A percentile compares a stretch with the other conserved stretches of the same genome.
Conservation (phyloP, 2,797 vertebrate species). For the Epinephelus coioides region DNA sequence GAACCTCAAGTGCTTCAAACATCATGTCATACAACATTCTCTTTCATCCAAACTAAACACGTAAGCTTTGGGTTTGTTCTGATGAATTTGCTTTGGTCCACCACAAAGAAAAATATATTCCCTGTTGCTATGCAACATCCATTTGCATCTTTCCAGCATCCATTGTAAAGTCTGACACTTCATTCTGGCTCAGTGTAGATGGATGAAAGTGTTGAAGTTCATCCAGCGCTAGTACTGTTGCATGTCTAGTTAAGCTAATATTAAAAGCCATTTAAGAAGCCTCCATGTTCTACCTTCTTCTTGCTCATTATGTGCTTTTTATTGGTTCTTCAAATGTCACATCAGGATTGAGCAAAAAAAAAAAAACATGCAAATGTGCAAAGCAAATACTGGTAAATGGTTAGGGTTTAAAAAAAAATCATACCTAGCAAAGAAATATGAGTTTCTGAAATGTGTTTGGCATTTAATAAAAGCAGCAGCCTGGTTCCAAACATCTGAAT, state of each 20-base stretch:
- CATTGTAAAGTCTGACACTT: constrained; percentile 33
- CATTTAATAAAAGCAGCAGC: constrained; percentile 8
- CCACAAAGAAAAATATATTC: constrained; percentile 9
- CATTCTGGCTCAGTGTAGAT: constrained; percentile 4
- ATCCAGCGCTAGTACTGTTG: not conserved
- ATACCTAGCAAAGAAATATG: not conserved
- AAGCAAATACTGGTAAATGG: constrained; percentile 2
- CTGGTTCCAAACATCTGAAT: not conserved
- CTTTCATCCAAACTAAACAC: not conserved
- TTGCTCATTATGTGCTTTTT: constrained; percentile 13
- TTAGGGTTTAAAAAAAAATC: too few relatives aligned
- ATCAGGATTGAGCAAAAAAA: not conserved
- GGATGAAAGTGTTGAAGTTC: constrained; percentile 34
- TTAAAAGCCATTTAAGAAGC: constrained; percentile 16
- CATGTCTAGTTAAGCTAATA: not conserved
- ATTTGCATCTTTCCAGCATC: constrained; percentile 30
- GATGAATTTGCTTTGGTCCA: constrained; percentile 14
- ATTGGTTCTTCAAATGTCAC: constrained; percentile 34
- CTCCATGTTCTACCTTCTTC: not conserved
- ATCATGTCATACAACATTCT: constrained; percentile 7
- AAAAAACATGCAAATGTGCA: not conserved
- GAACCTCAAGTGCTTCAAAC: not conserved
- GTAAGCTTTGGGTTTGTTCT: constrained; percentile 24
- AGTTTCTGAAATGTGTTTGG: not conserved
- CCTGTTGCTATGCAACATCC: constrained; percentile 59